Evolutionary conservation across 2,888 invertebrate species (phyloP), one percentile per base, ranked within the genome.

Genomic region (Chaitophorus viminalis): DNA sequence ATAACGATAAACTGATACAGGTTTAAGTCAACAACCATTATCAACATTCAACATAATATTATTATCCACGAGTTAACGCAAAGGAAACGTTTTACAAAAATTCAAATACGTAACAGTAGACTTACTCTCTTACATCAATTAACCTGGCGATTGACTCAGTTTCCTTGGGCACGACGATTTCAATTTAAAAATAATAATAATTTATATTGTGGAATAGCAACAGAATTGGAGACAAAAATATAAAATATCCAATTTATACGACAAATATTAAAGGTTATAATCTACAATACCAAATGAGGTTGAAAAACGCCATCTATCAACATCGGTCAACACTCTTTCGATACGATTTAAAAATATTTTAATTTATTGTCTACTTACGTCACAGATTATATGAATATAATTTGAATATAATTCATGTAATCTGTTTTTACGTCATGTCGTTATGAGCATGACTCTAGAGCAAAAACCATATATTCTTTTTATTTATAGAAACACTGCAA

Each of bases 301-400:
- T 60, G 21, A 83, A 74, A 83, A 83, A 29, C 82, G 82, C 82
- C 29, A 83, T 83, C 82, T 83, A 74, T 18, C 31, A 29, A 21
- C 39, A 11, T 39, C 31, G 21, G 8, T 1, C 0, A 65, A 8
- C n/a, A 65, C 65, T 18, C 4, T 31, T 21, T 29, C 3, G 29
- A 29, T 11, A 68, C 3, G n/a, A 68, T 68, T 46, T 46, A 8
- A 46, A 46, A 46, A 9, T 46, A 46, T 9, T 9, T 4, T 9
- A 9, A 46, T 46, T 36, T 36, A 36, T 36, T 36, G n/a, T n/a
- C 6, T 3, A 36, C 36, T 36, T 36, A 36, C n/a, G n/a, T n/a
- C n/a, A n/a, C n/a, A n/a, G n/a, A n/a, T n/a, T n/a, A n/a, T n/a
- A n/a, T n/a, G n/a, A n/a, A n/a, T n/a, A n/a, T n/a, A n/a, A n/a